Evolutionary conservation across 2,113 vertebrate species (phyloP).

Genomic region (Pseudorhombus dupliciocellatus): DNA sequence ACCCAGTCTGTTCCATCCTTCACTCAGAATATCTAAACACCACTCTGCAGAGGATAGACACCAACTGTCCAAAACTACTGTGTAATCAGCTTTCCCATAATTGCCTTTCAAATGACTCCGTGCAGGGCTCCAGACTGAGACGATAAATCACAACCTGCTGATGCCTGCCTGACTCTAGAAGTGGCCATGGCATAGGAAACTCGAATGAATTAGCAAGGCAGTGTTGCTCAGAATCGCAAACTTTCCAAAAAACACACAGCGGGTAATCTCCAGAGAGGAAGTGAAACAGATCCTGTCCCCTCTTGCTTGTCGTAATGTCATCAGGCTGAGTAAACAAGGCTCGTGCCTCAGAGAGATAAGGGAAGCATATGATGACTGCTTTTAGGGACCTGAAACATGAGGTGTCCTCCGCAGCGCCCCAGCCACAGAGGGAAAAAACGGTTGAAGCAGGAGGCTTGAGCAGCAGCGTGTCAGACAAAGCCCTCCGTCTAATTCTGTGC

Average conservation of each 20-base stretch:
- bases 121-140: conserved; percentile 7
- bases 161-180: conserved; percentile 6
- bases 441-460: conserved; percentile 48
- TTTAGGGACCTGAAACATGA: not conserved
- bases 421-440: conserved; percentile 28
- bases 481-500: conserved; percentile 39
- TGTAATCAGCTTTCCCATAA: conserved; percentile 9
- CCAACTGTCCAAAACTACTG: conserved; percentile 9
- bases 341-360: conserved; percentile 24
- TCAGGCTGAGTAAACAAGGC: conserved; percentile 60
- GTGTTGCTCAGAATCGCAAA: conserved; percentile 29
- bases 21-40: conserved; percentile 2
- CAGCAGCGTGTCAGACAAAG: conserved; percentile 50
- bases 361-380: conserved; percentile 8
- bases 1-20: conserved; percentile 5
- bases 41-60: conserved; percentile 1
- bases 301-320: conserved; percentile 63
- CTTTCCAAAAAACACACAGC: conserved; percentile 37
- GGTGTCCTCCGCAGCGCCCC: conserved; percentile 28
- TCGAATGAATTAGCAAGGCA: conserved; percentile 35
- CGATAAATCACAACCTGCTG: conserved; percentile 32
- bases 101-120: not conserved
- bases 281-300: conserved; percentile 47
- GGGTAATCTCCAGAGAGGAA: conserved; percentile 57
- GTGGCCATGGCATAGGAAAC: conserved; percentile 4